Percentiles rank a stretch among this genome's conserved stretches.
phyloP scores from a whole-genome alignment of 2,888 invertebrate species.

The Pemphredon lugubris region DNA sequence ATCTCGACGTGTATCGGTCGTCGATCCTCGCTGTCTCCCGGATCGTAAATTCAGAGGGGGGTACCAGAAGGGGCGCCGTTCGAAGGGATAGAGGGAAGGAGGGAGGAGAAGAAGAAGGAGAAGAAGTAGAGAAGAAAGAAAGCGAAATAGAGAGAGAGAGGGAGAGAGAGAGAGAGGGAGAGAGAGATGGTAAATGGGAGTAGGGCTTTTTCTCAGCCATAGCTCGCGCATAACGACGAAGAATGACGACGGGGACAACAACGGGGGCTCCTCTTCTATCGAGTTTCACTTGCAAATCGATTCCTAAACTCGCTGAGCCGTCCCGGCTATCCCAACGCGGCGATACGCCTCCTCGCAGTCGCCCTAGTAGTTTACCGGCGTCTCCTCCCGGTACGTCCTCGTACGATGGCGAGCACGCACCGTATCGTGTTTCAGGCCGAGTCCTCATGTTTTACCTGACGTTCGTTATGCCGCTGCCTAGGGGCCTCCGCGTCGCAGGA shows the following conservation, averaged over 20 bases:
- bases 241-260: conserved; percentile 47
- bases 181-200: conserved; percentile 12
- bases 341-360: conserved; percentile 12
- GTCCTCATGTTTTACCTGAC: conserved; percentile 75
- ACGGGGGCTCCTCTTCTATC: conserved; percentile 30
- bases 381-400: neutral
- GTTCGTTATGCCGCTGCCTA: conserved; percentile 73
- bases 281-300: conserved; percentile 78
- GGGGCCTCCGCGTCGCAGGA: conserved; percentile 27
- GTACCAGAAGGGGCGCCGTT: conserved; percentile 27
- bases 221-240: conserved; percentile 32
- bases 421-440: conserved; percentile 65
- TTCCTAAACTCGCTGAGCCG: conserved; percentile 71
- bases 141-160: too few relatives aligned
- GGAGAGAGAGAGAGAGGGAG: conserved; percentile 19
- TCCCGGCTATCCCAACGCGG: conserved; percentile 5
- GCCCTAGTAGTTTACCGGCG: neutral
- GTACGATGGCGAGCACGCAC: conserved; percentile 25
- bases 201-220: conserved; percentile 40
- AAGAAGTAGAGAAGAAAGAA: conserved; percentile 13
- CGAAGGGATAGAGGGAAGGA: conserved; percentile 25
- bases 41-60: conserved; percentile 74
- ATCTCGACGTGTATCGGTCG: conserved; percentile 68
- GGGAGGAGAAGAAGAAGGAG: conserved; percentile 20
- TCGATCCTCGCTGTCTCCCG: conserved; percentile 68